Evolutionary conservation across 2,113 vertebrate genomes (phyloP).

Genomic region (Laticauda laticaudata): DNA sequence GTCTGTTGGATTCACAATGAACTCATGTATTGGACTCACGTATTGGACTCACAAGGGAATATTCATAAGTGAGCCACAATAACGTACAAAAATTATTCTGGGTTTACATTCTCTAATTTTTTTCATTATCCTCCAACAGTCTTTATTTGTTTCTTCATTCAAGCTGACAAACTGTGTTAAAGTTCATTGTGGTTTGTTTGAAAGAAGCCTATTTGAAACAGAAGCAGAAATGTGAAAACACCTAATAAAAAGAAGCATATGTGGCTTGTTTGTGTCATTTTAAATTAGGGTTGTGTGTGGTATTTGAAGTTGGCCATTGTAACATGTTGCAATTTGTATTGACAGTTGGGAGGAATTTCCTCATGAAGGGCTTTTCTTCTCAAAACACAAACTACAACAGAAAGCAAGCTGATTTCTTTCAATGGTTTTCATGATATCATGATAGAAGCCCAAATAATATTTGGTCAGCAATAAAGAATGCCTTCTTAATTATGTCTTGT

Average conservation of each 20-base stretch:
- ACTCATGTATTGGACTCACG: too few species aligned
- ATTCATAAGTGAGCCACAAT: not conserved
- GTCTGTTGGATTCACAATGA: too few species aligned
- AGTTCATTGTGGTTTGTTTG: not conserved
- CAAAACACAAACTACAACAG: not conserved
- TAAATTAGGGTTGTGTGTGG: not conserved
- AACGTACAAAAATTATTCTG: not conserved
- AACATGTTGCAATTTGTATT: not conserved
- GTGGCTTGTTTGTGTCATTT: not conserved
- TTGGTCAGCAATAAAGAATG: not conserved
- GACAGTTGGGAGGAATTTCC: not conserved
- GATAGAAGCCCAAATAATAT: not conserved
- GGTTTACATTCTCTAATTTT: not conserved
- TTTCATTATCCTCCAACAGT: not conserved
- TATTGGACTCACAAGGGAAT: not conserved
- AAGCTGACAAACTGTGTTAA: not conserved
- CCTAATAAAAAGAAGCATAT: not conserved
- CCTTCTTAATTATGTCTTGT: not conserved
- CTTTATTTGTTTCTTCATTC: not conserved
- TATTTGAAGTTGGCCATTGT: not conserved
- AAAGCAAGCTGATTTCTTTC: not conserved
- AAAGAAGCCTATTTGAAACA: not conserved
- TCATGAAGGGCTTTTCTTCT: not conserved
- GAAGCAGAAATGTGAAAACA: not conserved
- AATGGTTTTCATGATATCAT: not conserved